These are phyloP conservation scores for Lampris megalopsis DNA, from an alignment of 2,113 vertebrate genomes.

Conservation along the genomic window DNA sequence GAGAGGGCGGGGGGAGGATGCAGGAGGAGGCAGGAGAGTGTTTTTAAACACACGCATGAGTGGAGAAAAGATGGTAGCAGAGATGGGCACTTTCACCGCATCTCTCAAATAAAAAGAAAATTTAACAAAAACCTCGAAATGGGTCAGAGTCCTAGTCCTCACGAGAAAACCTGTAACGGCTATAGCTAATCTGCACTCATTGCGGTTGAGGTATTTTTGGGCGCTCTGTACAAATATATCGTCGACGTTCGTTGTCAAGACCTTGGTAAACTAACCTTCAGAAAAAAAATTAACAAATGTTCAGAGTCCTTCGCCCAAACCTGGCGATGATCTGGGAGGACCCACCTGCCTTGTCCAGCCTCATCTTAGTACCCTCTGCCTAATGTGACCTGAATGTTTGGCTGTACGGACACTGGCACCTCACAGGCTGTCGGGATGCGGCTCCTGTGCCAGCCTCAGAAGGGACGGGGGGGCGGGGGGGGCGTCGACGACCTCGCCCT, in stretches of 20 bases:
- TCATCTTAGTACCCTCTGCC: slow-evolving; percentile 45
- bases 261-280: too few species aligned
- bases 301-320: background rate
- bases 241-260: too few species aligned
- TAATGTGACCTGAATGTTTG: slow-evolving; percentile 77
- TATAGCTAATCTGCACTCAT: too few species aligned
- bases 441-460: slow-evolving; percentile 63
- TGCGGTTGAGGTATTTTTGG: too few species aligned
- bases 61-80: slow-evolving; percentile 70
- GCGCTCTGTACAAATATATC: too few species aligned
- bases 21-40: slow-evolving; percentile 36
- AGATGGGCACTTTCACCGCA: slow-evolving; percentile 11
- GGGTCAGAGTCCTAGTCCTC: slow-evolving; percentile 35
- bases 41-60: slow-evolving; percentile 73
- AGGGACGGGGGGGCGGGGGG: slow-evolving; percentile 10
- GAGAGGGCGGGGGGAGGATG: slow-evolving; percentile 87
- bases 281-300: too few species aligned
- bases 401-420: slow-evolving; percentile 54
- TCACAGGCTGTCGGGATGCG: slow-evolving; percentile 52
- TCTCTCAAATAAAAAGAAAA: slow-evolving; percentile 2
- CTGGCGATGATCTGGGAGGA: slow-evolving; percentile 58
- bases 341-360: slow-evolving; percentile 60
- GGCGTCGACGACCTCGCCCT: slow-evolving; percentile 51
- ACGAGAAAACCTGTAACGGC: background rate
- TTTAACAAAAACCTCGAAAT: background rate